phyloP scores from a whole-genome alignment of 37 sponge, comb jelly and placozoan genomes.

The Amphimedon queenslandica region DNA sequence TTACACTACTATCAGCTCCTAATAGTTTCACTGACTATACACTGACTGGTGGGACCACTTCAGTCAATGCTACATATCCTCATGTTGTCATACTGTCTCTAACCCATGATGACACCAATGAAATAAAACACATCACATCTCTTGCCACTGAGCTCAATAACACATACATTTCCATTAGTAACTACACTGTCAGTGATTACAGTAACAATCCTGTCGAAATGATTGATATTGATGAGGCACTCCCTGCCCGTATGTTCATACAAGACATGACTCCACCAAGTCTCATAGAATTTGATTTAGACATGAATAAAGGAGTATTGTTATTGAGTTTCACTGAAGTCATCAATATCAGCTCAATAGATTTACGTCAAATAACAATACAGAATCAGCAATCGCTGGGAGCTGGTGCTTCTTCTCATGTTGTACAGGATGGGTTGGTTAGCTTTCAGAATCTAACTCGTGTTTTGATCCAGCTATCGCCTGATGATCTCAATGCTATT shows the following conservation, averaged over 20 bases:
- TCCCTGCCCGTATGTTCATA: constrained; percentile 16
- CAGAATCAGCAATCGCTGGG: constrained; percentile 17
- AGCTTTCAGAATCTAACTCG: constrained; percentile 21
- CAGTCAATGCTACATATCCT: constrained; percentile 17
- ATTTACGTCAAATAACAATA: constrained; percentile 45
- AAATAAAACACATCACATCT: constrained; percentile 43
- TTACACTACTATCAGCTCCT: constrained; percentile 48
- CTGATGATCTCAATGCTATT: constrained; percentile 62
- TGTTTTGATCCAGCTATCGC: constrained; percentile 34
- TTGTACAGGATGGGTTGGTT: constrained; percentile 1
- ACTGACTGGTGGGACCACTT: constrained; percentile 50
- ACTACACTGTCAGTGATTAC: constrained; percentile 48
- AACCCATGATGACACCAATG: constrained; percentile 56
- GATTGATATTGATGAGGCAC: constrained; percentile 15
- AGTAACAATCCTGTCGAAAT: constrained; percentile 31
- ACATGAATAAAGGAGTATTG: constrained; percentile 57
- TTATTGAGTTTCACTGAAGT: constrained; percentile 65
- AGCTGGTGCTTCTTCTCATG: constrained; percentile 13
- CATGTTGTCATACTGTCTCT: constrained; percentile 52
- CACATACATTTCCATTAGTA: constrained; percentile 47
- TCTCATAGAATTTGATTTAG: constrained; percentile 45
- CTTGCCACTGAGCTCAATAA: constrained; percentile 27
- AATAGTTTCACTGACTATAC: constrained; percentile 14
- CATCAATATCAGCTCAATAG: constrained; percentile 59
- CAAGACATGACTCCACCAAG: constrained; percentile 54